phyloP scores from a whole-genome alignment of 2,888 invertebrate species.

The Acronicta alni region DNA sequence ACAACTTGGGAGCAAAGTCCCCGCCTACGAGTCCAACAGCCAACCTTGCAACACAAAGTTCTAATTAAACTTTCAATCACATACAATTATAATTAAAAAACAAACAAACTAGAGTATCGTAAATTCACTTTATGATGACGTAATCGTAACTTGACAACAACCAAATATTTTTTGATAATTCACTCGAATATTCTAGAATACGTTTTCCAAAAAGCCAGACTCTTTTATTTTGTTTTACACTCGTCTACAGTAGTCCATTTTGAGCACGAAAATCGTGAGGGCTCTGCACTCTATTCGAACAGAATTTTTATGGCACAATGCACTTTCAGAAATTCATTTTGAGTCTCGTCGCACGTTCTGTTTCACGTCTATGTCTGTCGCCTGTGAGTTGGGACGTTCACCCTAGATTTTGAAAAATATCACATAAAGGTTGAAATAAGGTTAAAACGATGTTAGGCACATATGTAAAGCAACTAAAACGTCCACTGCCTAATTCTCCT shows the following conservation, averaged over 20 bases:
- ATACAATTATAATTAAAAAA: too few species aligned
- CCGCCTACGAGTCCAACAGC: too few species aligned
- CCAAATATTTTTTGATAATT: background rate
- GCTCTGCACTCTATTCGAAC: constrained; percentile 36
- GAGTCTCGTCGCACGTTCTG: constrained; percentile 6
- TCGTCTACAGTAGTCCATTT: constrained; percentile 28
- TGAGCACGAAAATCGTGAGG: constrained; percentile 27
- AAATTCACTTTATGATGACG: too few species aligned
- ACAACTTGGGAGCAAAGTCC: too few species aligned
- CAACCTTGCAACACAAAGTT: too few species aligned
- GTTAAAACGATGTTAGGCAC: too few species aligned
- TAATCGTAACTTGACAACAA: too few species aligned
- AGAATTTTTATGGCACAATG: constrained; percentile 47
- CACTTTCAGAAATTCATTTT: constrained; percentile 42
- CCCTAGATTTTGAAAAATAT: background rate
- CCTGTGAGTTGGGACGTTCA: constrained; percentile 2
- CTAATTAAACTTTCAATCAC: too few species aligned
- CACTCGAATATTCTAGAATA: background rate
- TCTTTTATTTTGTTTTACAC: constrained; percentile 23
- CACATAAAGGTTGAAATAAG: too few species aligned
- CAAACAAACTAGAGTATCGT: too few species aligned
- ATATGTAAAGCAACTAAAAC: background rate
- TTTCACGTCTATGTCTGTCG: constrained; percentile 3
- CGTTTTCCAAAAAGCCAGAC: constrained; percentile 19
- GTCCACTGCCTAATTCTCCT: constrained; percentile 18